phyloP scores from a whole-genome alignment of 64 coral and sea anemone genomes.

The Montipora sp. region DNA sequence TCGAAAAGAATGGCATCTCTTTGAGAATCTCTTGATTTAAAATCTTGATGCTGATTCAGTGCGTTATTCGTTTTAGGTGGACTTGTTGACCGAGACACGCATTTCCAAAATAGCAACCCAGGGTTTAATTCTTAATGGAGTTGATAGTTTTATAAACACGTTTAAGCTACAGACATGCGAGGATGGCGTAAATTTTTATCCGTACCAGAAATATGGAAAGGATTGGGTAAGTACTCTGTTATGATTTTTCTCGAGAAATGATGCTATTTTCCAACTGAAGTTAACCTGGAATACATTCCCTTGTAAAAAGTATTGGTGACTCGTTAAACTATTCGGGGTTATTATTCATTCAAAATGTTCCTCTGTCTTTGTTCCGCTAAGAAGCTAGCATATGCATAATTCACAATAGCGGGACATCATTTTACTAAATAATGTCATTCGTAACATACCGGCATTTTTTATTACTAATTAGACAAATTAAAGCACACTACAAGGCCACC shows the following conservation, averaged over 20 bases:
- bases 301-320: no score
- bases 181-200: not conserved
- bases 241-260: not conserved
- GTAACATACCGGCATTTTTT: no score
- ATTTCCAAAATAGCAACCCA: slow-evolving; percentile 57
- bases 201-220: slow-evolving; percentile 37
- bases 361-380: no score
- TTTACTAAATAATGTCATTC: no score
- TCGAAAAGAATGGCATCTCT: no score
- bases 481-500: no score
- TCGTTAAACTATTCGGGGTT: not conserved
- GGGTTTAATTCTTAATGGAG: slow-evolving; percentile 53
- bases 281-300: no score
- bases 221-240: slow-evolving; percentile 30
- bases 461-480: no score
- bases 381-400: no score
- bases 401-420: no score
- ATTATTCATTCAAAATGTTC: not conserved
- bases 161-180: slow-evolving; percentile 46
- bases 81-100: slow-evolving; percentile 44
- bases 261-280: no score
- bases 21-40: no score
- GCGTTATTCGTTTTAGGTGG: slow-evolving; percentile 38
- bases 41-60: not conserved
- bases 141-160: slow-evolving; percentile 46